Evolutionary conservation across 2,888 invertebrate genomes (phyloP), one percentile per base, ranked within the genome.

Genomic region (Yponomeuta cagnagella): DNA sequence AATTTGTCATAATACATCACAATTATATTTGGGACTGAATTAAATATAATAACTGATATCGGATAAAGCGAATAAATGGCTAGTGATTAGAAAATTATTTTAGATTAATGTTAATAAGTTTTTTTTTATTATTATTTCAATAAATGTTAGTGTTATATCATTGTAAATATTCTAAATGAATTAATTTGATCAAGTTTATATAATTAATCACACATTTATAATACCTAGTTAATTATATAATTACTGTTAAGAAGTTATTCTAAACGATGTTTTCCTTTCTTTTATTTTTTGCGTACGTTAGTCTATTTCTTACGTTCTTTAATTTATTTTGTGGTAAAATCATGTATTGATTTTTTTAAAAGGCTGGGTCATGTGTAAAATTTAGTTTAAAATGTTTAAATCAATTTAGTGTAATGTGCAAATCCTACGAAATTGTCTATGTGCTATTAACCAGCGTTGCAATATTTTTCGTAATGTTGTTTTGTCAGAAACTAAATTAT

Each of bases 71-170:
- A 90, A 86, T 87, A 87, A 87, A 91, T 91, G 91, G 91, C 91
- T 92, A 92, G 91, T 92, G 91, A 92, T 90, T 91, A 91, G 91
- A 88, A 78, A 74, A 88, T 87, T 90, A 90, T 85, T 79, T 85
- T 89, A 89, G 87, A 75, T 79, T 86, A 88, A 84, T 79, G 74
- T 78, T 79, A 78, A 70, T 58, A 48, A 63, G 30, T 10, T 70
- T 63, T 23, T 23, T 31, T 48, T 48, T 31, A 69, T 75, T 79
- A 80, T 80, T 82, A 79, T 81, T 82, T 83, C 79, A 82, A 82
- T 82, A 77, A 80, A 82, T 78, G 77, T 79, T 74, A 77, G 77
- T 77, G 77, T 75, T 58, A 58, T 15, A 15, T 15, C 12, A 58
- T 73, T 89, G 89, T 90, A 88, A 82, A 89, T 89, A 87, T 82